Evolutionary conservation across 2,113 vertebrate species (phyloP), one percentile per base, ranked within the genome.

Genomic region (Varanus komodoensis): DNA sequence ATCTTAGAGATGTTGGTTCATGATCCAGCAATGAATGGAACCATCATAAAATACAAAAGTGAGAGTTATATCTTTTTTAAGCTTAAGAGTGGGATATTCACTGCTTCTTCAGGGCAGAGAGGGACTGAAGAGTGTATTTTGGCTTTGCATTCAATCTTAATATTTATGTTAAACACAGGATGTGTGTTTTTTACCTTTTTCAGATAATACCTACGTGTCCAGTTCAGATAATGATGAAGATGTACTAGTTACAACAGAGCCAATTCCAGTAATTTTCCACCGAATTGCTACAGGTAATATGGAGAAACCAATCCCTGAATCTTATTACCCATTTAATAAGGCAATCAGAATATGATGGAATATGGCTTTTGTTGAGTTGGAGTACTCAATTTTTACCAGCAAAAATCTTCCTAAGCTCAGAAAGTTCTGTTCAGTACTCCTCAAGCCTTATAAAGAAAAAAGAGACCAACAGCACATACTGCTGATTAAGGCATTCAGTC

Each of bases 201-300:
- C 95, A 98, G 98, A 98, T 95, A 98, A 98, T 95, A 98, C 98
- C 0, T 98, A 98, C 0, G 98, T 98, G 90, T 98, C 98, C 94
- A 98, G 98, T 97, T 98, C 98, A 93, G 98, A 98, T 94, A 98
- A 98, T 0, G 97, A 98, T 89, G 98, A 98, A 97, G 98, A 98
- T 92, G 98, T 98, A 32, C 96, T 98, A 97, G 98, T 98, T 93
- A 98, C 98, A 85, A 98, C 98, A 95, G 98, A 98, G 89, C 98
- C 98, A 88, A 98, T 98, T 93, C 98, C 98, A 89, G 96, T 98
- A 81, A 98, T 98, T 96, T 98, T 98, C 93, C 98, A 98, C 92
- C 97, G 97, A 95, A 98, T 99, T 54, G 95, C 98, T 95, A 97
- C 98, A 98, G 98, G 98, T 99, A 98, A 97, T 84, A 19, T 88